A percentile compares a stretch with the other conserved stretches of the same genome.
Evolutionary conservation across 2,113 vertebrate species (phyloP).

Genomic region (Rhea pennata): DNA sequence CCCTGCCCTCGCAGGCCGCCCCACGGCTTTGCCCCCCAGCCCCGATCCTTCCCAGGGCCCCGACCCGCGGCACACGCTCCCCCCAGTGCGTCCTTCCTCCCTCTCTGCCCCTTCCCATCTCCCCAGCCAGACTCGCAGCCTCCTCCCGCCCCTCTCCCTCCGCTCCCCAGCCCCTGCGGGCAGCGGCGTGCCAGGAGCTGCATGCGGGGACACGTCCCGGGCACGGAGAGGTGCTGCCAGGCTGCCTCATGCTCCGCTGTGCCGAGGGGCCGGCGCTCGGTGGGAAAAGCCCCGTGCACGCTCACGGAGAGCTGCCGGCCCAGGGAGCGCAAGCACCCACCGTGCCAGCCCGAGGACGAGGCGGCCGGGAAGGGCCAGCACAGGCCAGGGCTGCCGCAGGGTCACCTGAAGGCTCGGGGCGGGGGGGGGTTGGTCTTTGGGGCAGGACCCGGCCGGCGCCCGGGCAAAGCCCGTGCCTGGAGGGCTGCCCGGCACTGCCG

Average conservation of each 20-base stretch:
- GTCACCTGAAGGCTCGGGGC: background rate
- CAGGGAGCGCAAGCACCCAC: too few species aligned
- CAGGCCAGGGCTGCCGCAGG: too few species aligned
- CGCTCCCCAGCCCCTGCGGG: background rate
- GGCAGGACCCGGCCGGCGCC: background rate
- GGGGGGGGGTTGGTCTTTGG: background rate
- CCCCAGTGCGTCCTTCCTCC: background rate
- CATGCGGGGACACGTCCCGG: background rate
- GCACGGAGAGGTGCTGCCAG: too few species aligned
- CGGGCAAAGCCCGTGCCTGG: background rate
- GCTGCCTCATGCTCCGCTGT: background rate
- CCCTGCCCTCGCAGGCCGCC: background rate
- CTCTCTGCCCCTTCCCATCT: background rate
- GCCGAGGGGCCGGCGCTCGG: rapidly evolving
- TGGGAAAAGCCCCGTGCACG: rapidly evolving
- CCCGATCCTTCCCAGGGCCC: rapidly evolving
- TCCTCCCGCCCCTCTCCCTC: rapidly evolving
- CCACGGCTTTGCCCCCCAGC: rapidly evolving
- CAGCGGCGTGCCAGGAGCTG: background rate
- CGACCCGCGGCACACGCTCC: background rate
- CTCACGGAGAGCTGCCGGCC: background rate
- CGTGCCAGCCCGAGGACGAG: background rate
- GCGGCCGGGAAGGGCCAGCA: background rate
- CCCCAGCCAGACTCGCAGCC: background rate
- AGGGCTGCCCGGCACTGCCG: rapidly evolving